Base-by-base conservation (phyloP, 2,888 invertebrate genomes). In the Ectropis crepuscularia region DNA sequence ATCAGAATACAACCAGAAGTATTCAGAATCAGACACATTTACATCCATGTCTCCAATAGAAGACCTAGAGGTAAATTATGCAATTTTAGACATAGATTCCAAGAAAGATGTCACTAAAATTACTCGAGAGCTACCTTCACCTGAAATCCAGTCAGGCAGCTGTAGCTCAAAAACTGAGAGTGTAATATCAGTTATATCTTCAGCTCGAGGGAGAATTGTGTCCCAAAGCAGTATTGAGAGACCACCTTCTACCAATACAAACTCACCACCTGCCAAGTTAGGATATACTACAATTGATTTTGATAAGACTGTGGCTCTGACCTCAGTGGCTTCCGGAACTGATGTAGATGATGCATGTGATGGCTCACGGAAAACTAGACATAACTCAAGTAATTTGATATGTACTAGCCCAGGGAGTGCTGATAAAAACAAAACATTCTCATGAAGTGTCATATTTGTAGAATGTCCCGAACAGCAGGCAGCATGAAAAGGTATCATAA, bases 251-350 rank as follows among this genome's bases (percentile, higher is more conserved):
- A 58, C 67, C 6, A 69, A 77, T 81, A 53, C 71, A 10, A 95
- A 71, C 95, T 96, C 84, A 95, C 96, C 67, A 94, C 96, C 57
- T 11, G 79, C 83, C 42, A 83, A 81, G 51, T 93, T 95, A 73
- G 96, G 97, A 54, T 98, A 98, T 82, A 97, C 97, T 7, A 97
- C 97, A 0, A 99, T 99, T 74, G 99, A 99, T 90, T 98, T 99
- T 87, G 96, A 98, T 77, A 97, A 97, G 90, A 99, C 99, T 0
- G 96, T 96, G 58, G 98, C 98, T 28, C 93, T 99, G 38, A 96
- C 96, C 16, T 96, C 97, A 38, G 96, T 96, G 41, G 96, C 96
- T 75, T 94, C 95, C 6, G 94, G 94, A 53, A 93, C 94, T 60
- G 95, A 96, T 67, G 92, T 94, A 54, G 96, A 96, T 79, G 88